Evolutionary conservation across 2,113 vertebrate species (phyloP), one percentile per base, ranked within the genome.

Genomic region (Archilochus colubris): DNA sequence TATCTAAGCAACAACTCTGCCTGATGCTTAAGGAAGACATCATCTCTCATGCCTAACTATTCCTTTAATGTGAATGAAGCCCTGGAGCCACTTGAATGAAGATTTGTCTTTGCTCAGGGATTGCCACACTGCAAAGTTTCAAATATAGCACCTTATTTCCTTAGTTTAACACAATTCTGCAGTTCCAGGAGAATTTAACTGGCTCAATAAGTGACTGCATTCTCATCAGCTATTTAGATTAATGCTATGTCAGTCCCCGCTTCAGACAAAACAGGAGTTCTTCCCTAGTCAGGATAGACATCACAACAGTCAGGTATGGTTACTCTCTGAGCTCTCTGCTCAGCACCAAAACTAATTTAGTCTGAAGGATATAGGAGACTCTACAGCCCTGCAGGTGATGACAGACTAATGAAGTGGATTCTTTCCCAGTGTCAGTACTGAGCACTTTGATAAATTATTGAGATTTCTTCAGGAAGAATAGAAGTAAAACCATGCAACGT

Each of bases 1-100:
- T 90, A 83, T 78, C 86, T 76, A 92, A 88, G 88, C 94, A 95
- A 86, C 91, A 75, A 24, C 50, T 61, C 12, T 75, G n/a, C 23
- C 69, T 84, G 64, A 36, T 75, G 40, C 62, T 85, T 46, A 85
- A 79, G 63, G 22, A 94, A 38, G 62, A 44, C 25, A 89, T 85
- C 18, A 38, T 62, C n/a, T 93, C 66, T 94, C 63, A 70, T 57
- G 63, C 50, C 58, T 82, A 92, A 91, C 74, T 77, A 48, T 88
- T 93, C 67, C 24, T 87, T 91, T 72, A 95, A n/a, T 0, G 1
- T 22, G 40, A 85, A 31, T 59, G 36, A 85, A 80, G 11, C 40
- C 74, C 55, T 63, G 31, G 40, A 86, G 67, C 43, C 11, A 28
- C 72, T 70, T 66, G 27, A 14, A 82, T 57, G 44, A 93, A 73